Conservation (phyloP, 1,140 invertebrate genomes). For the Drosophila rhopaloa region DNA sequence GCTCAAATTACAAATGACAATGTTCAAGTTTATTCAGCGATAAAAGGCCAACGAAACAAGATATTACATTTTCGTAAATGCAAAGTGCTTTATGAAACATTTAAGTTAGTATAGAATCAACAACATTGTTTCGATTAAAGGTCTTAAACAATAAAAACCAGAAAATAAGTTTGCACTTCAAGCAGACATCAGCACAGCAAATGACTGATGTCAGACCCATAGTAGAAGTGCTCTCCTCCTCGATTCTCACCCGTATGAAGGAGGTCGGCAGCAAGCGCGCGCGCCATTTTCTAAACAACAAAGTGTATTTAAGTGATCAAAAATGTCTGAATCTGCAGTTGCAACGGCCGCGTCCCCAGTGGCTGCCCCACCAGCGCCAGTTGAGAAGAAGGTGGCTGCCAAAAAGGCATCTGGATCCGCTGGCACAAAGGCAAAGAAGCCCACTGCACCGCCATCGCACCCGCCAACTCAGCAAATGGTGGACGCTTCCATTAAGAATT, state of each 20-base stretch:
- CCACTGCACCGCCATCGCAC: slow-evolving; percentile 84
- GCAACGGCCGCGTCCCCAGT: slow-evolving; percentile 39
- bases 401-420: neutral
- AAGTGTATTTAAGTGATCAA: slow-evolving; percentile 5
- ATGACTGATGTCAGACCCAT: neutral
- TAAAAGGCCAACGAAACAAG: neutral
- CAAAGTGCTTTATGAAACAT: neutral
- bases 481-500: slow-evolving; percentile 86
- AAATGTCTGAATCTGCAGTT: slow-evolving; percentile 45
- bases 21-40: neutral
- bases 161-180: no score
- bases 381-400: slow-evolving; percentile 2
- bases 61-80: neutral
- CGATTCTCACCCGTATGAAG: neutral
- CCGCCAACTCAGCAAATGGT: slow-evolving; percentile 87
- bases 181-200: no score
- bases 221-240: neutral
- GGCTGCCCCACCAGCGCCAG: neutral
- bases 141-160: no score
- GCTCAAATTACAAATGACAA: neutral
- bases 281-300: neutral
- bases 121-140: neutral
- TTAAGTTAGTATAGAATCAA: neutral
- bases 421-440: slow-evolving; percentile 78
- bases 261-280: neutral